Base-by-base conservation (phyloP, 1,140 invertebrate species). In the Subanguina moxae region DNA sequence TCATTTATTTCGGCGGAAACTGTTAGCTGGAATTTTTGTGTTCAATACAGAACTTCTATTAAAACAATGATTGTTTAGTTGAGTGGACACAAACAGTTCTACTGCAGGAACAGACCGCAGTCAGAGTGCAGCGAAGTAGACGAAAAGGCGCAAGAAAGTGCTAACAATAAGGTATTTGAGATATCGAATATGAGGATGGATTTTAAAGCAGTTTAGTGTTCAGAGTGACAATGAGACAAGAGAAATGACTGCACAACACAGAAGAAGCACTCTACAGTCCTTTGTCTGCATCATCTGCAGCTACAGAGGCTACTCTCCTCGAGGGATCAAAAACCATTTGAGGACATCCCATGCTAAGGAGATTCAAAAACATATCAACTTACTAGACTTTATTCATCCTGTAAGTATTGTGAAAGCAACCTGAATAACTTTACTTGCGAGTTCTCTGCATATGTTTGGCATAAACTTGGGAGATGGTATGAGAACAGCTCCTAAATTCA, bases 1-100 rank as follows among this genome's bases (percentile, higher is more conserved):
- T 61, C 58, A 25, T 61, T 61, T 61, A 30, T 61, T 30, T 30
- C 28, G 13, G 38, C 13, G 19, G 58, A 61, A 5, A 61, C 58
- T 21, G 48, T 52, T 7, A 21, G 48, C 17, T 45, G n/a, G n/a
- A n/a, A n/a, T n/a, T n/a, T n/a, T n/a, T n/a, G n/a, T n/a, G n/a
- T n/a, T n/a, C n/a, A n/a, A n/a, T n/a, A n/a, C n/a, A n/a, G n/a
- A n/a, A n/a, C n/a, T n/a, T n/a, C n/a, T n/a, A n/a, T n/a, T n/a
- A n/a, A n/a, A n/a, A n/a, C n/a, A n/a, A n/a, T n/a, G 8, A 25
- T 21, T 19, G n/a, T 45, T 45, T 15, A 52, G 48, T 61, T 32
- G 19, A 61, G n/a, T 5, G 58, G 3, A 21, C 58, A 61, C 58
- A 61, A 25, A 61, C 5, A 61, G 38, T 61, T 32, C 38, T 61